These are phyloP conservation scores for Lasioglossum villosulum DNA, from an alignment of 2,888 invertebrate species.

Conservation along the genomic window DNA sequence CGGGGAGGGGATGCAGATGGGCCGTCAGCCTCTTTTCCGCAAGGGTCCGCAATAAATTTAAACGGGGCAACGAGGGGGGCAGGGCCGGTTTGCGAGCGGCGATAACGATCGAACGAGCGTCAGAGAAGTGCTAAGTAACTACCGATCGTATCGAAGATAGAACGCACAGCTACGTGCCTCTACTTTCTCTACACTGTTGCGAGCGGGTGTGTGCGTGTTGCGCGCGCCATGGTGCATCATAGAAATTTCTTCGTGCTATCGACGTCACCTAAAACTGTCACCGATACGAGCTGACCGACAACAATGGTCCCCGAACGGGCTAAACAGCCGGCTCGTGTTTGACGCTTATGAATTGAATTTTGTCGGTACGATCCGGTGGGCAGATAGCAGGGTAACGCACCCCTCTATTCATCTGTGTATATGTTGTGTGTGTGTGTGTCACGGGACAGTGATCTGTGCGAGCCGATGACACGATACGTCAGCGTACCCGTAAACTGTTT, in stretches of 20 bases:
- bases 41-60: constrained; percentile 81
- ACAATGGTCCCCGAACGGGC: constrained; percentile 60
- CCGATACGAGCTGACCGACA: constrained; percentile 26
- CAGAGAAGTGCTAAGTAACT: constrained; percentile 83
- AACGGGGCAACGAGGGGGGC: constrained; percentile 77
- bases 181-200: neutral
- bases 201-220: neutral
- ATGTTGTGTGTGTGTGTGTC: neutral
- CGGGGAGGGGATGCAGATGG: constrained; percentile 67
- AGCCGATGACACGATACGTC: constrained; percentile 49
- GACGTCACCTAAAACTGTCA: constrained; percentile 49
- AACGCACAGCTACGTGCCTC: constrained; percentile 48
- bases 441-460: constrained; percentile 17
- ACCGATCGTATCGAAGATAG: constrained; percentile 81
- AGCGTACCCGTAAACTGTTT: constrained; percentile 38
- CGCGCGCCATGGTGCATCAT: constrained; percentile 25
- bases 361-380: constrained; percentile 57
- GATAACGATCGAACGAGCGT: constrained; percentile 81
- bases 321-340: constrained; percentile 60
- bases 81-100: constrained; percentile 68
- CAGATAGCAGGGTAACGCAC: constrained; percentile 49
- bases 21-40: constrained; percentile 73
- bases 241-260: constrained; percentile 22
- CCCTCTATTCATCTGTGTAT: neutral
- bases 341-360: constrained; percentile 80